Evolutionary conservation across 2,113 vertebrate species (phyloP), one percentile per base, ranked within the genome.

Genomic region (Cottus gobio): DNA sequence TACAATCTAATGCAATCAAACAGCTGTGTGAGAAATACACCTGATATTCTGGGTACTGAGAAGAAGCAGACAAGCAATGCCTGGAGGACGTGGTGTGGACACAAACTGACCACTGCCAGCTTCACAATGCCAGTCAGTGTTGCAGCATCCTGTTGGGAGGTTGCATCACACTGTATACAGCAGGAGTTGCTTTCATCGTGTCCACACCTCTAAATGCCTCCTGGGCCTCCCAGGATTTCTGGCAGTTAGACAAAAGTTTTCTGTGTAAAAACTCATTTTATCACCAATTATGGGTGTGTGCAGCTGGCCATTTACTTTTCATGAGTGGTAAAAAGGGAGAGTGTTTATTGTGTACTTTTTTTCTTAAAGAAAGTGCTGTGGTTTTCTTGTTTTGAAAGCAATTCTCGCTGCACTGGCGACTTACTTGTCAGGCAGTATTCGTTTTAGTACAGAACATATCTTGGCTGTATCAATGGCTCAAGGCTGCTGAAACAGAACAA

Each of bases 161-260:
- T 87, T 92, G 84, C 86, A 79, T 92, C 86, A 90, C 0, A 12
- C 60, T 69, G 61, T 46, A 31, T 62, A 57, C 64, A 79, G 76
- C 71, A 31, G 67, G 22, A 9, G 71, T 6, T 66, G 61, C 48
- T 62, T 85, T 82, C 57, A 52, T 75, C 71, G 50, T 44, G 71
- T 57, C 57, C 11, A 68, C 71, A 85, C 77, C 74, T 88, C 60
- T 81, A 77, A 84, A 81, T 46, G 60, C 54, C 84, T 64, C 4
- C 57, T 3, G 44, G 69, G 75, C 75, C 66, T 68, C 61, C 56
- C 65, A 80, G 67, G 39, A 63, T 65, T 75, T 52, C 39, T 66
- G 80, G 63, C 75, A n/a, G 63, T 63, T 46, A 60, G 42, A 70
- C 68, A 46, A 69, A 46, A 71, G 50, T 73, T 85, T 75, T 76